phyloP scores from a whole-genome alignment of 2,888 invertebrate species.

The Dicranocentrus wangi region DNA sequence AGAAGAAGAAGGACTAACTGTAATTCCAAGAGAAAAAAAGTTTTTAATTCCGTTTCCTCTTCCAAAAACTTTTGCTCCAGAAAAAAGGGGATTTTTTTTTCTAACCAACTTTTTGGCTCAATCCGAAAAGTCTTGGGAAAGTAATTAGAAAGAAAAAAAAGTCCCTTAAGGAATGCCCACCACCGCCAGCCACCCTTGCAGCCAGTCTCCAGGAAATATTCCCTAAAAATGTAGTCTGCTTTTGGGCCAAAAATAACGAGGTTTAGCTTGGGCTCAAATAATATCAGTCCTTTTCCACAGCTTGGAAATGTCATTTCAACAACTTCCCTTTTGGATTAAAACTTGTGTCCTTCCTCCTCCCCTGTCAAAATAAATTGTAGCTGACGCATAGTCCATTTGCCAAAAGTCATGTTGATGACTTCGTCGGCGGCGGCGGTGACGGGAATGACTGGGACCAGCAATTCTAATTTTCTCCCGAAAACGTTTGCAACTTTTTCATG shows the following conservation, averaged over 20 bases:
- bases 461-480: constrained; percentile 8
- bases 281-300: too few relatives aligned
- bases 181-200: constrained; percentile 23
- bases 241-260: constrained; percentile 39
- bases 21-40: constrained; percentile 15
- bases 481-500: not conserved
- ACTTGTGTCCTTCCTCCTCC: constrained; percentile 47
- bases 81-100: constrained; percentile 20
- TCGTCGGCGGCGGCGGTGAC: constrained; percentile 25
- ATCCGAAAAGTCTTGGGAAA: constrained; percentile 41
- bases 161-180: constrained; percentile 25
- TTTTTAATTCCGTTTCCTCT: constrained; percentile 42
- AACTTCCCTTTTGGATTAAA: constrained; percentile 53
- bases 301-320: constrained; percentile 56
- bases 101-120: constrained; percentile 50
- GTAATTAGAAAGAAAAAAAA: constrained; percentile 55
- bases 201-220: not conserved
- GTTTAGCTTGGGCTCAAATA: too few relatives aligned
- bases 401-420: constrained; percentile 43
- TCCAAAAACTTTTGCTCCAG: constrained; percentile 3
- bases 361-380: constrained; percentile 58
- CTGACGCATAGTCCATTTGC: constrained; percentile 55
- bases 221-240: constrained; percentile 34
- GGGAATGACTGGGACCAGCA: constrained; percentile 45
- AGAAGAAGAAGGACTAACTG: not conserved